Evolutionary conservation across 2,888 invertebrate species (phyloP).

Genomic region (Perizoma affinitatum): DNA sequence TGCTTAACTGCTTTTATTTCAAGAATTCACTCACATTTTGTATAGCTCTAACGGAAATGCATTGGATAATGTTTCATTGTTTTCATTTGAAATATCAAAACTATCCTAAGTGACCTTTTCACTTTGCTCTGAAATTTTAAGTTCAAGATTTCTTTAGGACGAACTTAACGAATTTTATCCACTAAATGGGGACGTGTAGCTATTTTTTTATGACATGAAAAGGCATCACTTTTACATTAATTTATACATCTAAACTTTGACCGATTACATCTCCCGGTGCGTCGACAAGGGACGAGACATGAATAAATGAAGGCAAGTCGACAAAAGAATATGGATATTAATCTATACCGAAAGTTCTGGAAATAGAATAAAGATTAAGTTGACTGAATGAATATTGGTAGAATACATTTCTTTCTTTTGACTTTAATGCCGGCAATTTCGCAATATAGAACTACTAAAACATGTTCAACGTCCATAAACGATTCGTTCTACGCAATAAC

Average conservation of each 20-base stretch:
- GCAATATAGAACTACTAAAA: slow-evolving; percentile 15
- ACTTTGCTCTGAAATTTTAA: too few relatives aligned
- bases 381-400: slow-evolving; percentile 23
- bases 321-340: slow-evolving; percentile 34
- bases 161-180: too few relatives aligned
- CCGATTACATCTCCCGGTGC: slow-evolving; percentile 32
- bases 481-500: slow-evolving; percentile 25
- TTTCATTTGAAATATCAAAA: too few relatives aligned
- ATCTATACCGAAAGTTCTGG: slow-evolving; percentile 24
- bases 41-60: too few relatives aligned
- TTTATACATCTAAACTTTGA: slow-evolving; percentile 24
- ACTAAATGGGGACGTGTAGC: too few relatives aligned
- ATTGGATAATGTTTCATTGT: neutral
- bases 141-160: too few relatives aligned
- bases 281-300: slow-evolving; percentile 29
- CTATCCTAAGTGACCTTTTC: too few relatives aligned
- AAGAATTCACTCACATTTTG: slow-evolving; percentile 27
- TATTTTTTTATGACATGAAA: too few relatives aligned
- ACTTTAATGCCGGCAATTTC: slow-evolving; percentile 14
- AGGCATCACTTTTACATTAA: neutral
- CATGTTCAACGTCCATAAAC: slow-evolving; percentile 18
- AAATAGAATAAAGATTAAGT: slow-evolving; percentile 28
- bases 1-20: slow-evolving; percentile 36
- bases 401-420: slow-evolving; percentile 13
- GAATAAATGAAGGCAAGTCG: slow-evolving; percentile 34